A percentile compares a stretch with the other conserved stretches of the same genome.
phyloP scores from a whole-genome alignment of 2,113 vertebrate genomes.

The Indri indri region DNA sequence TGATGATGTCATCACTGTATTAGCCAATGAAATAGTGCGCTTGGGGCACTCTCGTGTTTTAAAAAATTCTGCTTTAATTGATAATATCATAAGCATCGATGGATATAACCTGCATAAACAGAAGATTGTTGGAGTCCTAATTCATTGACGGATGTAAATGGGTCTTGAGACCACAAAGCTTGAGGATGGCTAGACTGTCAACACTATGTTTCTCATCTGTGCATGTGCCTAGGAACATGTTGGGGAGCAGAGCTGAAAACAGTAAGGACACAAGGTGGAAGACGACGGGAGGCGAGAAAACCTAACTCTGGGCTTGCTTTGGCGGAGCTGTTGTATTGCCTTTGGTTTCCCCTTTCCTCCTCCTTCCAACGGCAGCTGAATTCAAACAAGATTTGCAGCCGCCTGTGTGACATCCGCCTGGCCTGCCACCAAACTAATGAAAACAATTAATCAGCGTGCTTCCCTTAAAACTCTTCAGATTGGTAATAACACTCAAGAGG shows the following conservation, averaged over 20 bases:
- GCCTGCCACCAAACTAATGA: slow-evolving; percentile 24
- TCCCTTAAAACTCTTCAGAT: not conserved
- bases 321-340: accelerated
- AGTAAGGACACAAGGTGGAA: accelerated
- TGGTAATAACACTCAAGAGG: not conserved
- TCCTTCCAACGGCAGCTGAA: accelerated
- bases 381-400: not conserved
- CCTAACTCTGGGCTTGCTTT: accelerated
- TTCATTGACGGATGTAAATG: accelerated
- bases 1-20: accelerated
- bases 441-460: not conserved
- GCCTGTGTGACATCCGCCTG: not conserved
- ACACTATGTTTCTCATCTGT: not conserved
- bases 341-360: not conserved
- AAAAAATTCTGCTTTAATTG: accelerated
- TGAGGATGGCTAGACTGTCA: not conserved
- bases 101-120: accelerated
- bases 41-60: accelerated
- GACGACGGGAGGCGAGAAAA: accelerated
- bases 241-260: not conserved
- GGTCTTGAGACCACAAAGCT: not conserved
- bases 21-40: accelerated
- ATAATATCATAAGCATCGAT: accelerated
- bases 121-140: not conserved
- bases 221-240: too few relatives aligned